A percentile compares a stretch with the other conserved stretches of the same genome.
phyloP scores from a whole-genome alignment of 2,888 invertebrate species.

The Philaethria dido region DNA sequence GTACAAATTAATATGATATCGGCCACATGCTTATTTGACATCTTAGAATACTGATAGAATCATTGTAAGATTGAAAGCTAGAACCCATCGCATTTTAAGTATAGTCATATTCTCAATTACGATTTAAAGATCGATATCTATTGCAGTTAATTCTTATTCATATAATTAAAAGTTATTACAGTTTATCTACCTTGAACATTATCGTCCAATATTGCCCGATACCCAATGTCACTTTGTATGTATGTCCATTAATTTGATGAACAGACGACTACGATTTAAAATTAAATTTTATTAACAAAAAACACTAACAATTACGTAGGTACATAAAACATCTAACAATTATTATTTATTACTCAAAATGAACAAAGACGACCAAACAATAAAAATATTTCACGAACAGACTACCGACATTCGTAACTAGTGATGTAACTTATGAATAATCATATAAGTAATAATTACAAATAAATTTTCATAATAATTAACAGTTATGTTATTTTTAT shows the following conservation, averaged over 20 bases:
- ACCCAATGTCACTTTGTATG: background rate
- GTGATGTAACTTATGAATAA: slow-evolving; percentile 37
- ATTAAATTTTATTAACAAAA: slow-evolving; percentile 2
- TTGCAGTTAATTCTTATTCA: background rate
- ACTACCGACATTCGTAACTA: slow-evolving; percentile 15
- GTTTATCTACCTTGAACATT: background rate
- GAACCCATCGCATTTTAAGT: no score
- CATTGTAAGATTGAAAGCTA: no score
- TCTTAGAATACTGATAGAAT: no score
- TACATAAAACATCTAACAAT: background rate
- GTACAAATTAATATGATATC: background rate
- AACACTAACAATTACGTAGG: background rate
- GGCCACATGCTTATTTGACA: no score
- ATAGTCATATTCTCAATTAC: no score
- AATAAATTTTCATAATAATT: slow-evolving; percentile 31
- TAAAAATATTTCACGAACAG: slow-evolving; percentile 7
- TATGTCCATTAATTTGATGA: background rate
- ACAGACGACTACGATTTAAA: background rate
- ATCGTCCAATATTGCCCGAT: background rate
- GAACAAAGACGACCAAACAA: background rate
- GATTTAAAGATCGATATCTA: background rate
- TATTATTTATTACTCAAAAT: slow-evolving; percentile 7
- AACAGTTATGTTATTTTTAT: slow-evolving; percentile 26
- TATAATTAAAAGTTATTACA: background rate
- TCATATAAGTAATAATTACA: slow-evolving; percentile 35